Percentiles rank a stretch among this genome's conserved stretches.
These are phyloP conservation scores for Tiphia femorata DNA, from an alignment of 2,888 invertebrate genomes.

Conservation along the genomic window DNA sequence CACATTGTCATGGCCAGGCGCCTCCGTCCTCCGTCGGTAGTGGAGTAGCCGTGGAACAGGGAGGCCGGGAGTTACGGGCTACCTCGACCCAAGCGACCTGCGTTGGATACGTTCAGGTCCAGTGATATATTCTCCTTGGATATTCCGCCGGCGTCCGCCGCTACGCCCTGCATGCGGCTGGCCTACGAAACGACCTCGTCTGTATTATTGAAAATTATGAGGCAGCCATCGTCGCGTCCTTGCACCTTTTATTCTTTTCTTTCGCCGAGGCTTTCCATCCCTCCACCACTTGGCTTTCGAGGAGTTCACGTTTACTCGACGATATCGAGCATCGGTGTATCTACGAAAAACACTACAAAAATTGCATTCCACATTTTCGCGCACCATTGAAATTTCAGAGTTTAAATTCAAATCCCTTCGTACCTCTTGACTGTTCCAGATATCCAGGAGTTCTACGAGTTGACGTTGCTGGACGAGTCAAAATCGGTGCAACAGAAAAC, in stretches of 20 bases:
- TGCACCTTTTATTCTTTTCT: background rate
- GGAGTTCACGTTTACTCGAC: no score
- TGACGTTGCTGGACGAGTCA: conserved; percentile 94
- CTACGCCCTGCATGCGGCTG: background rate
- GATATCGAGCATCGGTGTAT: no score
- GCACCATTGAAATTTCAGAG: no score
- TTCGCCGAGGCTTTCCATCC: background rate
- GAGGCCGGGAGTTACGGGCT: conserved; percentile 56
- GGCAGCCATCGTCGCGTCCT: conserved; percentile 10
- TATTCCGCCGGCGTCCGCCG: conserved; percentile 26
- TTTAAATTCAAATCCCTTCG: background rate
- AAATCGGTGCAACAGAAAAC: conserved; percentile 97
- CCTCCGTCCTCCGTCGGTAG: no score
- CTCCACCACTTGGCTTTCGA: no score
- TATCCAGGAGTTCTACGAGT: conserved; percentile 99
- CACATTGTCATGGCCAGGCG: no score
- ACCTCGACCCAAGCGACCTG: conserved; percentile 46
- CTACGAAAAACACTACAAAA: background rate
- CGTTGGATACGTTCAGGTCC: conserved; percentile 47
- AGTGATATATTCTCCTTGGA: conserved; percentile 55
- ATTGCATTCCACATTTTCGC: conserved; percentile 1
- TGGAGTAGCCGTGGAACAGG: no score
- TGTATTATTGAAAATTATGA: conserved; percentile 49
- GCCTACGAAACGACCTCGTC: background rate
- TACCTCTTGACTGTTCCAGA: conserved; percentile 75